Evolutionary conservation across 2,797 vertebrate genomes (phyloP), one percentile per base, ranked within the genome.

Genomic region (Artibeus jamaicensis): DNA sequence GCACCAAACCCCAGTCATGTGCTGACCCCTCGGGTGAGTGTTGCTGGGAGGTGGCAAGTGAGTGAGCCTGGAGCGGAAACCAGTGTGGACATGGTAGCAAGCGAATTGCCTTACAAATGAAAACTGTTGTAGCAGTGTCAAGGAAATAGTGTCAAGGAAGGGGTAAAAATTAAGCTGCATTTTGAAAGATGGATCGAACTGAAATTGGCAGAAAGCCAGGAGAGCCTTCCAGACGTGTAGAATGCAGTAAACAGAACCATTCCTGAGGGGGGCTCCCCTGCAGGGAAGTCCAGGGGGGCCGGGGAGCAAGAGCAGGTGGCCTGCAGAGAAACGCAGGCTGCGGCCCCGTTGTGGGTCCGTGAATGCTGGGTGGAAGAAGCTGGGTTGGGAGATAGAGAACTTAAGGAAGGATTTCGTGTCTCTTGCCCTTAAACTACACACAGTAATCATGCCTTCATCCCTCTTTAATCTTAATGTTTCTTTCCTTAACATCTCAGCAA

Each of bases 21-120:
- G 32, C 46, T 55, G 34, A 29, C 32, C n/a, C 50, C 81, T 37
- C 9, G 9, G 19, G 0, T 22, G n/a, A 53, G 2, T 6, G 29
- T 53, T 1, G 10, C 21, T 1, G 1, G 6, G 2, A 5, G 5
- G 29, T 11, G 7, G 46, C 32, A 6, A 71, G 12, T 22, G 34
- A 24, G 5, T 9, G 42, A 37, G 9, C 9, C 5, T 5, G 42
- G 18, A 68, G 10, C 3, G 11, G 44, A 55, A 44, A 34, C 8
- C 10, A 1, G 4, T 21, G 3, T 19, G 44, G 14, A 26, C 9
- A 3, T 39, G 34, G 32, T 32, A 87, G 18, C 22, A 71, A 83
- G 71, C 16, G n/a, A 67, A 16, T 18, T 48, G 73, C 62, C 59
- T 59, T 55, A 50, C 37, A 62, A 48, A n/a, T 67, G 24, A 46